Base-by-base conservation (phyloP, 2,888 invertebrate species). In the Nycteola revayana region DNA sequence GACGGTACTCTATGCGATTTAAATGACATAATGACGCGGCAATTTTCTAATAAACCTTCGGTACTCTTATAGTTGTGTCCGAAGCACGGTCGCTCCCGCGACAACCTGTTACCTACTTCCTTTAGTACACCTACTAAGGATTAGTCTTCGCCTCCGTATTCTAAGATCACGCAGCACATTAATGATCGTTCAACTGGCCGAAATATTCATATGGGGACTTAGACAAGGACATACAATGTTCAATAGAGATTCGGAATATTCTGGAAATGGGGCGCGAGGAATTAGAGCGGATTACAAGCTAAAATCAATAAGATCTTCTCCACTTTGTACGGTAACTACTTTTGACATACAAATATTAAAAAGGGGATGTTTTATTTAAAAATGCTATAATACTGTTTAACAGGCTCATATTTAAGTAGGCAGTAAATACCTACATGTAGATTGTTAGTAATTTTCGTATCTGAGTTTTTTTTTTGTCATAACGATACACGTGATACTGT, bases 1-100 rank as follows among this genome's bases (percentile, higher is more conserved):
- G 87, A 79, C 86, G 78, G 83, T 75, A 80, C 82, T 87, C 84
- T 86, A 88, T 88, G 88, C 88, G 88, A 88, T 88, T 88, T 88
- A 88, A 88, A 88, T 87, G 87, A 88, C 84, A 88, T 88, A 88
- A 88, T 88, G 88, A 85, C 86, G 58, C 78, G 74, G 81, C 88
- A 88, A 88, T 88, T 87, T 88, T 87, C 88, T 88, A 88, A 88
- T 88, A 88, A 88, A 87, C 88, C 88, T 86, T 87, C 85, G 76
- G 76, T 62, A 71, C 84, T 85, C 78, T 81, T 83, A 78, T 71
- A 79, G 80, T 40, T 48, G 75, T 75, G 79, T 66, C 75, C 78
- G 74, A 80, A 75, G 72, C 75, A 75, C 66, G 63, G 69, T 57
- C 66, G 66, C 72, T 77, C 76, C 71, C 75, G 76, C 71, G 74